A percentile compares a stretch with the other conserved stretches of the same genome.
Conservation (phyloP, 64 coral and sea anemone species). For the Dendrophyllia cribrosa region DNA sequence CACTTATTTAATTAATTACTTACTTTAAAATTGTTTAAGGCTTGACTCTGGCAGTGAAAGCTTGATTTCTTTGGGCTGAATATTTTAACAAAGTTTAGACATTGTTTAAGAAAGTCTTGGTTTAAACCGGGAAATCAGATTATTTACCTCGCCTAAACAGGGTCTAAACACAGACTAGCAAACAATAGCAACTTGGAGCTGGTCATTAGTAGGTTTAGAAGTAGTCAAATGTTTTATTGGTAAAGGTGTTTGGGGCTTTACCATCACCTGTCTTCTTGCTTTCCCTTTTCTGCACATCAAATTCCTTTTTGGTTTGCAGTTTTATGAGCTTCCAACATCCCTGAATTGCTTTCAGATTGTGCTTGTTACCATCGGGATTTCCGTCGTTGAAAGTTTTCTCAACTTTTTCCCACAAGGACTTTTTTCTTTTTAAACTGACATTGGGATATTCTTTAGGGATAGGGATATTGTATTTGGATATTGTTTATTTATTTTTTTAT, state of each 20-base stretch:
- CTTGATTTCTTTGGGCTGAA: background rate
- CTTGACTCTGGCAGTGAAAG: too few relatives aligned
- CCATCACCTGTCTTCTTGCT: conserved; percentile 40
- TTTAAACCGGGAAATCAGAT: background rate
- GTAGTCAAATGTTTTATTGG: background rate
- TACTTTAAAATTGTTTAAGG: too few relatives aligned
- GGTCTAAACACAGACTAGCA: background rate
- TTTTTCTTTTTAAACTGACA: too few relatives aligned
- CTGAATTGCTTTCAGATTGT: conserved; percentile 6
- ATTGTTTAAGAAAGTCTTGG: background rate
- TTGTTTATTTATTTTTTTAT: background rate
- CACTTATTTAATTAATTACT: too few relatives aligned
- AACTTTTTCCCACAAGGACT: too few relatives aligned
- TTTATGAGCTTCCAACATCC: conserved; percentile 7
- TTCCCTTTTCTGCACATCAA: conserved; percentile 17
- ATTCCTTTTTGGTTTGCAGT: conserved; percentile 24
- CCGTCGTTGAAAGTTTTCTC: background rate
- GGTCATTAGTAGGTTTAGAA: background rate
- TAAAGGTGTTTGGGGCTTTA: conserved; percentile 17
- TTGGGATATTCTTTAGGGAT: too few relatives aligned
- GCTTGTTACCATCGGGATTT: too few relatives aligned
- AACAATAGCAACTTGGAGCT: background rate
- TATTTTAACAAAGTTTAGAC: background rate
- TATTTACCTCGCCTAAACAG: background rate
- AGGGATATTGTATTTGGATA: background rate